Conservation (phyloP, 1,140 invertebrate genomes). For the Cepaea nemoralis region DNA sequence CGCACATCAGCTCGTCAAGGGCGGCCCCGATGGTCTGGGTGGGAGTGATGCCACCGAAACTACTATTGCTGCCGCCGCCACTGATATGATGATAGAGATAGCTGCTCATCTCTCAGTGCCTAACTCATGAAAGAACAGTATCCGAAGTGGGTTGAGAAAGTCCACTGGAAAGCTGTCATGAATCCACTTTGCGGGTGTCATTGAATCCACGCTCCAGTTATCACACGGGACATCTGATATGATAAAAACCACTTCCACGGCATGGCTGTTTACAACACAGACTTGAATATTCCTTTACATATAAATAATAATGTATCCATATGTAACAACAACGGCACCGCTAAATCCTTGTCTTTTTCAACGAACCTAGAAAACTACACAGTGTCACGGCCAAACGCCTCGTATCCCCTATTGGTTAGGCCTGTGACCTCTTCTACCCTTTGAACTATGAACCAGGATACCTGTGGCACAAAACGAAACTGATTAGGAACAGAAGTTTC, state of each 20-base stretch:
- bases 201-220: not conserved
- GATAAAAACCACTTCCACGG: not conserved
- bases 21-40: not conserved
- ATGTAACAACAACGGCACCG: no score
- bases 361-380: no score
- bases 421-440: no score
- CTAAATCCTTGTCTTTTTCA: no score
- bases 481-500: no score
- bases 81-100: constrained; percentile 5
- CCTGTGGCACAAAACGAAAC: no score
- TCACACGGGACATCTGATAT: not conserved
- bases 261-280: not conserved
- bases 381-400: no score
- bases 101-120: constrained; percentile 3
- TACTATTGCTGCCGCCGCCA: not conserved
- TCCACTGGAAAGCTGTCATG: not conserved
- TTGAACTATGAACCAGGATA: no score
- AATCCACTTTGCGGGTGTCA: not conserved
- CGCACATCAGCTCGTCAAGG: constrained; percentile 8
- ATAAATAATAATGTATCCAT: no score
- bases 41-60: constrained; percentile 3
- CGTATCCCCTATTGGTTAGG: no score
- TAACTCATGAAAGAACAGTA: not conserved
- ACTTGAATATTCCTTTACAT: no score
- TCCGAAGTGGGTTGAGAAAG: not conserved